A percentile compares a stretch with the other conserved stretches of the same genome.
Conservation (phyloP, 2,113 vertebrate species). For the Prolemur simus region DNA sequence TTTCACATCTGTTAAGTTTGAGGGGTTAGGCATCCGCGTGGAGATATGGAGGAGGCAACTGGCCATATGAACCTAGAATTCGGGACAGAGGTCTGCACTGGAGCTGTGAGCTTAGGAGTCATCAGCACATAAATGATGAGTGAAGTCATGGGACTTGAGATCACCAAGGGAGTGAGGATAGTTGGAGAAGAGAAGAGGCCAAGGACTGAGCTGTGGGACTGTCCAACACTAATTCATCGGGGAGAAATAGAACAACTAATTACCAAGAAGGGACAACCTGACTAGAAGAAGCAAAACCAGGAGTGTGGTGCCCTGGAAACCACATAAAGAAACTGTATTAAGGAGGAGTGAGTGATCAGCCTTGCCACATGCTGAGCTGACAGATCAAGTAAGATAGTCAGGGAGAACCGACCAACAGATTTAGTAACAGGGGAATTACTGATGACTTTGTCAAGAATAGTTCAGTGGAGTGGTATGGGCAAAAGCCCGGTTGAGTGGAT, state of each 20-base stretch:
- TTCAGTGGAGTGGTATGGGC: background rate
- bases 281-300: background rate
- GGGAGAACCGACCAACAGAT: background rate
- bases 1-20: background rate
- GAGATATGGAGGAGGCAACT: background rate
- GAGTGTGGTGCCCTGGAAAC: background rate
- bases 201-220: background rate
- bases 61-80: background rate
- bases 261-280: background rate
- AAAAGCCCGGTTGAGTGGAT: background rate
- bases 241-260: background rate
- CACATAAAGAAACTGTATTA: background rate
- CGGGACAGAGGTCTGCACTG: background rate
- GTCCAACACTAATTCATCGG: background rate
- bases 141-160: background rate
- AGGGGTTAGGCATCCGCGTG: background rate
- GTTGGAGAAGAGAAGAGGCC: background rate
- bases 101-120: background rate
- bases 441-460: background rate
- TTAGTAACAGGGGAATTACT: background rate
- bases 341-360: background rate
- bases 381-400: background rate
- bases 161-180: background rate
- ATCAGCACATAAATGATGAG: background rate
- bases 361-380: background rate